These are phyloP conservation scores for Argyresthia goedartella DNA, from an alignment of 2,888 invertebrate species.

Conservation along the genomic window DNA sequence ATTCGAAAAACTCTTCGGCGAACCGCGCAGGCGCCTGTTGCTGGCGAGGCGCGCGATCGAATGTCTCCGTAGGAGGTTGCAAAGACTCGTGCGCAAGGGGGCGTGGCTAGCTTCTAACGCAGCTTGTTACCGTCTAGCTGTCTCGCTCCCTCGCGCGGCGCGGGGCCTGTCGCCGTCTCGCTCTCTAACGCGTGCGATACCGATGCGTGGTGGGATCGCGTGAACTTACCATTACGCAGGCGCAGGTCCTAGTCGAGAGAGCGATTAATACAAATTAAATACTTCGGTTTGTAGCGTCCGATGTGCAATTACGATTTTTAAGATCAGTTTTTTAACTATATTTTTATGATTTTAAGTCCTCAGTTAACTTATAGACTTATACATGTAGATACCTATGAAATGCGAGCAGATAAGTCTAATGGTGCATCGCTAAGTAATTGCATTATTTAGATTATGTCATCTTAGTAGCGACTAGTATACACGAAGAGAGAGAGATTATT, in stretches of 20 bases:
- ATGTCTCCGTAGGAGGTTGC: slow-evolving; percentile 61
- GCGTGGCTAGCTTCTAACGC: slow-evolving; percentile 64
- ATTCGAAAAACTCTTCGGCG: slow-evolving; percentile 14
- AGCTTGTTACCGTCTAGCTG: slow-evolving; percentile 46
- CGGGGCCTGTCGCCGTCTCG: slow-evolving; percentile 22
- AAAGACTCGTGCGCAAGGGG: slow-evolving; percentile 41
- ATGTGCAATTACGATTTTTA: no score
- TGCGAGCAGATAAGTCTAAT: no score
- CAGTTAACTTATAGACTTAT: no score
- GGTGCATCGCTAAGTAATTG: no score
- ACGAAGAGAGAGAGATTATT: no score
- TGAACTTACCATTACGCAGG: slow-evolving; percentile 61
- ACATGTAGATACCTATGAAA: no score
- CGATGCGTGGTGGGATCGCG: slow-evolving; percentile 54
- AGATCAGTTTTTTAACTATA: no score
- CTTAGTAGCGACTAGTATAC: no score
- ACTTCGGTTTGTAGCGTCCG: no score
- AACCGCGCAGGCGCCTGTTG: slow-evolving; percentile 36
- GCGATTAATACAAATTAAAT: background rate
- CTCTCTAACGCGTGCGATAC: slow-evolving; percentile 57
- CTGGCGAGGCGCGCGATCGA: slow-evolving; percentile 64
- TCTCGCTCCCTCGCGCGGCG: slow-evolving; percentile 25
- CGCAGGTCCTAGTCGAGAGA: slow-evolving; percentile 10
- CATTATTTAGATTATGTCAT: no score
- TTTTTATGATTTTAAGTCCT: no score